Conservation (phyloP, 2,113 vertebrate genomes). For the Orientallactaga bullata region DNA sequence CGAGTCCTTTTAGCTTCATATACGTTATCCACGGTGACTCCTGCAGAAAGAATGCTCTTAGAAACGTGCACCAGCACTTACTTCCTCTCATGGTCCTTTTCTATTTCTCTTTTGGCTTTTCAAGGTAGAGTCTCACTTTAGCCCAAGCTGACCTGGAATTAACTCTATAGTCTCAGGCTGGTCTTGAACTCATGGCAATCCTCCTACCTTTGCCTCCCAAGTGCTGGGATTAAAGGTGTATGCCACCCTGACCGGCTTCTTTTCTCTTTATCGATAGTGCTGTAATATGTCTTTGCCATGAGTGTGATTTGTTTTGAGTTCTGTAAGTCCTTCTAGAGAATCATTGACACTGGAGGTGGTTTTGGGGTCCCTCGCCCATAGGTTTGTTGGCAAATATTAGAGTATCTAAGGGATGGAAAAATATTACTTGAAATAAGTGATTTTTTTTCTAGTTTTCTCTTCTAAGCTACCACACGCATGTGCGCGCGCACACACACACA, state of each 20-base stretch:
- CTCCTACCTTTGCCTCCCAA: no score
- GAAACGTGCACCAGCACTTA: not conserved
- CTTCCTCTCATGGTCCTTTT: not conserved
- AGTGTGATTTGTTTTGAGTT: not conserved
- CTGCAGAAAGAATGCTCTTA: not conserved
- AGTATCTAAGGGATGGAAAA: not conserved
- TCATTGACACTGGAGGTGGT: not conserved
- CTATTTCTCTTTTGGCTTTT: not conserved
- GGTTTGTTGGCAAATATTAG: conserved; percentile 9
- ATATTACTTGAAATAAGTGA: not conserved
- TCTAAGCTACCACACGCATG: no score
- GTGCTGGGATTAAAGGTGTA: no score
- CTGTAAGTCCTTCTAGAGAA: not conserved
- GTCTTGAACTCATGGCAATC: no score
- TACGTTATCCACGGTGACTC: not conserved
- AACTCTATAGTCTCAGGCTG: no score
- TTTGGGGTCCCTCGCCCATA: not conserved
- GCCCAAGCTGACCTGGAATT: no score
- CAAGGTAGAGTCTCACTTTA: not conserved
- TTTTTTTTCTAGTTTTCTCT: not conserved
- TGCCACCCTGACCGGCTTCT: not conserved
- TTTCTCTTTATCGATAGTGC: not conserved
- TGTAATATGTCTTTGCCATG: not conserved
- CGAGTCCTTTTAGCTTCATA: not conserved
- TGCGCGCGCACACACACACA: no score